Evolutionary conservation across 2,113 vertebrate genomes (phyloP), one percentile per base, ranked within the genome.

Genomic region (Parus major): DNA sequence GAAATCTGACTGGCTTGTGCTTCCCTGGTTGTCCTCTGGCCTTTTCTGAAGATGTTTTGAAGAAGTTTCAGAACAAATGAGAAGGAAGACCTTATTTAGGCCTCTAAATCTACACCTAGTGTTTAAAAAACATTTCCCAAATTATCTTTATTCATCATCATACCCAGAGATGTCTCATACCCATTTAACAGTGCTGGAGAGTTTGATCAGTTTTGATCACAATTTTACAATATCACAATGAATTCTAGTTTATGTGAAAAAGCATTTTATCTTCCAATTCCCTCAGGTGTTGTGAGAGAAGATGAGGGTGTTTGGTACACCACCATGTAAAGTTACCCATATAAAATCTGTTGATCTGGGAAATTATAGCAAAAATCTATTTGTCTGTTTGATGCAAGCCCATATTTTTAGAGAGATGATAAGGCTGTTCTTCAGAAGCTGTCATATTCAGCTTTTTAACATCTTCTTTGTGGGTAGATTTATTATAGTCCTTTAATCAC

Each of bases 401-500:
- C 23, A 5, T 77, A 41, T 72, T 83, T 92, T 80, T 60, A 76
- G 53, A 80, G 31, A 59, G 5, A 44, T 68, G 11, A 72, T 83
- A 64, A 57, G 22, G 21, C 9, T 72, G 21, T 33, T 79, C 57
- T 52, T 71, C 55, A 85, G 88, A 94, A 92, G 24, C 10, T 50
- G 12, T 60, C 56, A 71, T 35, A 39, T 82, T 94, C 78, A 79
- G 60, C 19, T 71, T 90, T 78, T 78, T 63, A 84, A 33, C 12
- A 14, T 87, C 52, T 73, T 93, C 52, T 87, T 91, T 71, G 49
- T 82, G 25, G 7, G 15, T 72, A 93, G 44, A 82, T 94, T 91
- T 87, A 64, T 90, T 56, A 60, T 23, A 82, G 70, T 36, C 31
- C 82, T 89, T 64, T 82, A 90, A 93, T 94, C 78, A 82, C 63